These are phyloP conservation scores for Pimpla rufipes DNA, from an alignment of 2,888 invertebrate genomes.

Conservation along the genomic window DNA sequence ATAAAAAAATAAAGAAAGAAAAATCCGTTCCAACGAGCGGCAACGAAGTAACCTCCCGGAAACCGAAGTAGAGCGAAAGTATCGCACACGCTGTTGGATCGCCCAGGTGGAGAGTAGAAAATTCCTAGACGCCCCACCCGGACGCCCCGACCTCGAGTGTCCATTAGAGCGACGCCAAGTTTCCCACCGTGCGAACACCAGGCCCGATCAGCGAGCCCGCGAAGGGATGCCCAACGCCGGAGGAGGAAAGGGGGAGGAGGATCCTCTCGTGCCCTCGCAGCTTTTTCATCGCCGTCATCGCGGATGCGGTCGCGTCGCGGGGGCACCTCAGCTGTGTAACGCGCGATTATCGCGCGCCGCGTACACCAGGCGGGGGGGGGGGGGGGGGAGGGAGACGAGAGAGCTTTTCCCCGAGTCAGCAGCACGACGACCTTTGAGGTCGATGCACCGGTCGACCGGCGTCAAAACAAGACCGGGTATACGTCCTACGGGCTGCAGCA, in stretches of 20 bases:
- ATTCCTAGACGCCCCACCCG: conserved; percentile 14
- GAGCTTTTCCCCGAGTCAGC: conserved; percentile 72
- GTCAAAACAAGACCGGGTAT: conserved; percentile 82
- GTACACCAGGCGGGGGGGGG: conserved; percentile 19
- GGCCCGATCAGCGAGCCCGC: conserved; percentile 2
- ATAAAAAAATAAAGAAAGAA: conserved; percentile 9
- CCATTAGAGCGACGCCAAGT: conserved; percentile 7
- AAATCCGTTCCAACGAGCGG: background rate
- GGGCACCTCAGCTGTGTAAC: conserved; percentile 25
- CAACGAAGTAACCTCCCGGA: background rate
- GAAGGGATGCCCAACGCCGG: conserved; percentile 49
- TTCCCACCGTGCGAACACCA: conserved; percentile 47
- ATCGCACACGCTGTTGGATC: conserved; percentile 30
- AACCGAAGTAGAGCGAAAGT: conserved; percentile 38
- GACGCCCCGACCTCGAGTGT: conserved; percentile 17
- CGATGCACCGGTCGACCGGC: conserved; percentile 82
- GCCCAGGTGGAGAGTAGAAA: conserved; percentile 56
- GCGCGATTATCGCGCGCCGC: conserved; percentile 29
- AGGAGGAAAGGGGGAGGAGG: conserved; percentile 60
- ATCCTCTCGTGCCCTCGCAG: conserved; percentile 37
- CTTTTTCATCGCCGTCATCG: conserved; percentile 45
- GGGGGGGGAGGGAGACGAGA: conserved; percentile 35
- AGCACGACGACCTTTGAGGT: conserved; percentile 84
- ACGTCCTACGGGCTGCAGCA: conserved; percentile 13
- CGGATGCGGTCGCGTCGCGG: conserved; percentile 33